These are phyloP conservation scores for Grammomys dolichurus DNA, from an alignment of 2,113 vertebrate species.

Conservation along the genomic window DNA sequence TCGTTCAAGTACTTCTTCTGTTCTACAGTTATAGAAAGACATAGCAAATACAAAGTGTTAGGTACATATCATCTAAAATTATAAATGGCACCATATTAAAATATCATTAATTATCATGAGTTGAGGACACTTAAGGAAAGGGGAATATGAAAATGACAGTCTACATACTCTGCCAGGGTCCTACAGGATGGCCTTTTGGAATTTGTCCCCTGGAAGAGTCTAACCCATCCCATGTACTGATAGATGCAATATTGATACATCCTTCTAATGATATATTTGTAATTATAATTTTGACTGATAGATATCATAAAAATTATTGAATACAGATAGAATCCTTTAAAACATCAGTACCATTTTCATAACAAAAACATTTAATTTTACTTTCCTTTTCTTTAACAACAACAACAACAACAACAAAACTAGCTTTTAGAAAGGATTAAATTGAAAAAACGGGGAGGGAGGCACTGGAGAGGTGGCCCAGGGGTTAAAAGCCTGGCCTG, in stretches of 20 bases:
- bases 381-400: not conserved
- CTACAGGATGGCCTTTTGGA: not conserved
- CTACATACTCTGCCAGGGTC: not conserved
- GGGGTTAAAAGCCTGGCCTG: not conserved
- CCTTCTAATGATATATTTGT: not conserved
- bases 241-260: not conserved
- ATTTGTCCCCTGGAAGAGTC: not conserved
- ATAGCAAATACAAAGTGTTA: not conserved
- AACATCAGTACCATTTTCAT: slow-evolving; percentile 28
- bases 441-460: not conserved
- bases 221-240: not conserved
- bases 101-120: slow-evolving; percentile 2
- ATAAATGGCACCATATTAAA: not conserved
- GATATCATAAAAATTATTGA: slow-evolving; percentile 21
- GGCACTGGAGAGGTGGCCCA: not conserved
- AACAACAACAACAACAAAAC: not conserved
- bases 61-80: not conserved
- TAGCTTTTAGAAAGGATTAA: not conserved
- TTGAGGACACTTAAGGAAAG: slow-evolving; percentile 26
- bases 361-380: not conserved
- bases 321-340: not conserved
- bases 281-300: slow-evolving; percentile 13
- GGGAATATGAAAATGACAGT: slow-evolving; percentile 11
- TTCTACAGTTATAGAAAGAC: not conserved
- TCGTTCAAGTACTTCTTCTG: not conserved